These are phyloP conservation scores for Caenorhabditis afra DNA, from an alignment of 2,888 invertebrate genomes.

Conservation along the genomic window DNA sequence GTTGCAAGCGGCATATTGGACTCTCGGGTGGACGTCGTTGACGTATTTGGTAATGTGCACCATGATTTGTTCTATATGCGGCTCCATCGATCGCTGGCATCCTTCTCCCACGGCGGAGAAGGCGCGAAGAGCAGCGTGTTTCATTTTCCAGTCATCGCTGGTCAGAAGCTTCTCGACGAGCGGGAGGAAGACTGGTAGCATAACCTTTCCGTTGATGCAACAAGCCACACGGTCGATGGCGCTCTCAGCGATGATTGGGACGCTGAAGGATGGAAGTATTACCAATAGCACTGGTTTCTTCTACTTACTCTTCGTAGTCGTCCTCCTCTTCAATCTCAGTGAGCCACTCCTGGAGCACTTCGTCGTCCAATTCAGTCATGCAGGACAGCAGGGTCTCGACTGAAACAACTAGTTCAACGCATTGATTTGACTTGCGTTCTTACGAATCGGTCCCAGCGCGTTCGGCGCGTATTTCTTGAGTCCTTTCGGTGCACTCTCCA, in stretches of 20 bases:
- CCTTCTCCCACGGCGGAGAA: conserved; percentile 98
- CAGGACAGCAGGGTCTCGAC: conserved; percentile 92
- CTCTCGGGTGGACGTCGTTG: conserved; percentile 92
- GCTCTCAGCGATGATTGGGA: conserved; percentile 95
- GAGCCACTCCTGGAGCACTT: conserved; percentile 90
- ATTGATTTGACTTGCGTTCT: too few species aligned
- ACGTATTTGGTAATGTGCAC: conserved; percentile 91
- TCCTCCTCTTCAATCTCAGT: conserved; percentile 89
- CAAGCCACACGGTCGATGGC: conserved; percentile 97
- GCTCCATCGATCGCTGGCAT: conserved; percentile 98
- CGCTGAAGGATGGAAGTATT: conserved; percentile 82
- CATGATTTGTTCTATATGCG: conserved; percentile 93
- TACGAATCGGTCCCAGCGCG: conserved; percentile 85
- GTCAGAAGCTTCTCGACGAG: conserved; percentile 50
- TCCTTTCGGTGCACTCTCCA: conserved; percentile 97
- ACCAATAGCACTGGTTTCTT: too few species aligned
- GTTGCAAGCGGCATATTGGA: conserved; percentile 97
- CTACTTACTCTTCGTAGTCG: conserved; percentile 86
- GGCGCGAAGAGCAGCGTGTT: conserved; percentile 98
- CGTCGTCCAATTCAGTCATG: conserved; percentile 95
- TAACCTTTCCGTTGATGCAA: conserved; percentile 93
- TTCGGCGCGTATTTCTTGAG: conserved; percentile 92
- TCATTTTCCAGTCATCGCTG: conserved; percentile 82
- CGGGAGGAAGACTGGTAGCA: conserved; percentile 86
- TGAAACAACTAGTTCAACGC: conserved; percentile 42